Evolutionary conservation across 2,888 invertebrate genomes (phyloP).

Genomic region (Philereme transversata): DNA sequence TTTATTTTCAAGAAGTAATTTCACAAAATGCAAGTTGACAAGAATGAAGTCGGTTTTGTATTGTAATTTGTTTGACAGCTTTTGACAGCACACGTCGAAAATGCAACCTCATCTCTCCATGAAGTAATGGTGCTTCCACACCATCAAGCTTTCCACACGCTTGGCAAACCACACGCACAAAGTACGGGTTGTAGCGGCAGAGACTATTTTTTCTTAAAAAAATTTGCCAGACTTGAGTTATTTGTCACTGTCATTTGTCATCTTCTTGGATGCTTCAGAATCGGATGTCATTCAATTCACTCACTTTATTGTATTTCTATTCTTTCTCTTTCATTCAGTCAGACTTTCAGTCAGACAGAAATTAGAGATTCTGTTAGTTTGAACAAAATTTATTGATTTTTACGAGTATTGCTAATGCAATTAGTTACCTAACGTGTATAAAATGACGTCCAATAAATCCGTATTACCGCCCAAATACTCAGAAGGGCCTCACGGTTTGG

Average conservation of each 20-base stretch:
- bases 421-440: not conserved
- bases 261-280: too few species aligned
- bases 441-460: constrained; percentile 50
- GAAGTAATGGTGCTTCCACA: too few species aligned
- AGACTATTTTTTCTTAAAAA: too few species aligned
- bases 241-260: not conserved
- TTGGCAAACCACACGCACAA: too few species aligned
- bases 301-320: too few species aligned
- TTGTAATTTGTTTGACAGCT: constrained; percentile 32
- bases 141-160: too few species aligned
- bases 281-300: too few species aligned
- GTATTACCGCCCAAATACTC: constrained; percentile 72
- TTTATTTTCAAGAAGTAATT: constrained; percentile 24
- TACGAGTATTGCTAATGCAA: not conserved
- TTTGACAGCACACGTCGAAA: constrained; percentile 62
- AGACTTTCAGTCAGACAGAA: too few species aligned
- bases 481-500: constrained; percentile 83
- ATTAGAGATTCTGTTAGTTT: too few species aligned
- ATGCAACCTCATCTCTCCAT: constrained; percentile 68
- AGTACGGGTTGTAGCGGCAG: too few species aligned
- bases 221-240: too few species aligned
- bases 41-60: constrained; percentile 46
- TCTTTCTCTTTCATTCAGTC: too few species aligned
- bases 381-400: not conserved
- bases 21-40: constrained; percentile 50